Conservation (phyloP, 2,113 vertebrate species). For the Thalassoma bifasciatum region DNA sequence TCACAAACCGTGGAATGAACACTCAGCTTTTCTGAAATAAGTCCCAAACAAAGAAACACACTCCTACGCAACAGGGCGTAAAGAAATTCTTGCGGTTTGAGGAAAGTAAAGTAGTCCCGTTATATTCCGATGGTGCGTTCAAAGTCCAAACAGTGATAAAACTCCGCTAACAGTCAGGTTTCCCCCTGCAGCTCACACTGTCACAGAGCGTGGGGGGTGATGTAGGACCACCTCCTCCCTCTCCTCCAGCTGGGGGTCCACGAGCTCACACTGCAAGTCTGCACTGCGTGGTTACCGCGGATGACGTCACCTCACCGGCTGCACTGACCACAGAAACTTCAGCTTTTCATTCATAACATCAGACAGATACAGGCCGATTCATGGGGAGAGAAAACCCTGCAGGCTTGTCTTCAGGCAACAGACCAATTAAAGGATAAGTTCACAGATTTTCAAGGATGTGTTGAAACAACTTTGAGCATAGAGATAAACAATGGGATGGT, state of each 20-base stretch:
- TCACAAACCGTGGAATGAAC: slow-evolving; percentile 63
- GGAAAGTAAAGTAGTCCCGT: slow-evolving; percentile 25
- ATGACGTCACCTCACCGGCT: slow-evolving; percentile 61
- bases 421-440: not conserved
- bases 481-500: too few species aligned
- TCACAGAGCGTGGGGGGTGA: slow-evolving; percentile 75
- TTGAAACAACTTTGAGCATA: too few species aligned
- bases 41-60: slow-evolving; percentile 1
- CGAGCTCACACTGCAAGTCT: slow-evolving; percentile 36
- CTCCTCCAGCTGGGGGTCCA: slow-evolving; percentile 74
- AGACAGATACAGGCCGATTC: not conserved
- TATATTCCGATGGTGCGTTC: slow-evolving; percentile 29
- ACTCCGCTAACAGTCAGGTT: slow-evolving; percentile 49
- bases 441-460: too few species aligned
- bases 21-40: slow-evolving; percentile 13
- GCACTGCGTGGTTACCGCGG: slow-evolving; percentile 15
- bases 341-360: slow-evolving; percentile 35
- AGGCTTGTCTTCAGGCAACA: not conserved
- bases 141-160: slow-evolving; percentile 48
- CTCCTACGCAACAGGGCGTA: not conserved
- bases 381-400: not conserved
- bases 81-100: not conserved
- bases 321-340: not conserved
- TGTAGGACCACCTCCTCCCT: slow-evolving; percentile 75
- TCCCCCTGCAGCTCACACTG: slow-evolving; percentile 57